phyloP scores from a whole-genome alignment of 2,797 vertebrate genomes.

The Melanotaenia parkinsoni region DNA sequence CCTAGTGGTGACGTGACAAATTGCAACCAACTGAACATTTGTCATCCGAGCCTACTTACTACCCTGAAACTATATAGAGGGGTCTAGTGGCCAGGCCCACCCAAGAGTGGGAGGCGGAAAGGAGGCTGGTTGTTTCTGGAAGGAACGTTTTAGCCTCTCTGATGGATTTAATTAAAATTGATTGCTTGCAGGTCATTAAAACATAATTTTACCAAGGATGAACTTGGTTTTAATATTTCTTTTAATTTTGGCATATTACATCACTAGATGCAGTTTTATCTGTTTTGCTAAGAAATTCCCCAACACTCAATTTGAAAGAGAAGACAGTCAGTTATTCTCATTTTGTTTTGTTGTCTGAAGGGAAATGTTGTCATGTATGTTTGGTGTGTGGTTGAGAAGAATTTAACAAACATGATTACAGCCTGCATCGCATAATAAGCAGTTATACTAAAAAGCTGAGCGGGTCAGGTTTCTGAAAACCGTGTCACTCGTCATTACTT shows the following conservation, averaged over 20 bases:
- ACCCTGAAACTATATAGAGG: background rate
- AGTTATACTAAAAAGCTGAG: too few relatives aligned
- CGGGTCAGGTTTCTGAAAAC: background rate
- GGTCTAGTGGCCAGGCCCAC: slow-evolving; percentile 39
- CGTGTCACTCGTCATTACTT: background rate
- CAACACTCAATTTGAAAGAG: too few relatives aligned
- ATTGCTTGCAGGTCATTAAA: too few relatives aligned
- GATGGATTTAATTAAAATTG: slow-evolving; percentile 5
- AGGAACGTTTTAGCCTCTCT: background rate
- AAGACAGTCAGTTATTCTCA: background rate
- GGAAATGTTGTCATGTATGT: background rate
- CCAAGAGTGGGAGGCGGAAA: slow-evolving; percentile 45
- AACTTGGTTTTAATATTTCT: too few relatives aligned
- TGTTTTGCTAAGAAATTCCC: background rate
- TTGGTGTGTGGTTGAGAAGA: background rate
- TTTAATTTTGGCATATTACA: too few relatives aligned
- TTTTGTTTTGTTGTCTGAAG: too few relatives aligned
- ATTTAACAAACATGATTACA: background rate
- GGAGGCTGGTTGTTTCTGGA: slow-evolving; percentile 1
- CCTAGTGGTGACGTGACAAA: background rate
- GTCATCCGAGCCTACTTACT: too few relatives aligned
- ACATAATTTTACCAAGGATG: too few relatives aligned
- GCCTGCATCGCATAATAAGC: too few relatives aligned
- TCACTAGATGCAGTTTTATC: too few relatives aligned
- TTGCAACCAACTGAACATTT: background rate